Percentiles rank a stretch among this genome's conserved stretches.
phyloP scores from a whole-genome alignment of 2,113 vertebrate genomes.

The Zonotrichia leucophrys region DNA sequence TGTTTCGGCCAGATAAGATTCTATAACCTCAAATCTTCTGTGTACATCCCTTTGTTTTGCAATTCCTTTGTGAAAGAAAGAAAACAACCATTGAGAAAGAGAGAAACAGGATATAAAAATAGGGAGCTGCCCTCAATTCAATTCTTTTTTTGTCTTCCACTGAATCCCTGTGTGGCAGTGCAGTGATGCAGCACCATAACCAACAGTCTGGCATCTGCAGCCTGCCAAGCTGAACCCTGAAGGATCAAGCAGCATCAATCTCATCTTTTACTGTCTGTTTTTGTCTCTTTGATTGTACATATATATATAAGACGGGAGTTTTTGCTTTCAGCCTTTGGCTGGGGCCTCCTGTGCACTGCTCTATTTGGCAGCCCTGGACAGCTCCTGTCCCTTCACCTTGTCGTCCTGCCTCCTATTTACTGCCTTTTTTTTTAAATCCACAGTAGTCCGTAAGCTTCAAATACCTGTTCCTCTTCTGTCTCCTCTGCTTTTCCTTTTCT shows the following conservation, averaged over 20 bases:
- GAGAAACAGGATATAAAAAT: neutral
- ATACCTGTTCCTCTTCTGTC: neutral
- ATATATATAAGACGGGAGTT: neutral
- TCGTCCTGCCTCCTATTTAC: neutral
- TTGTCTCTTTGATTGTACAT: neutral
- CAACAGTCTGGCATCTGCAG: neutral
- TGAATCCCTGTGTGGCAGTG: neutral
- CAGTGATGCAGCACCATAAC: neutral
- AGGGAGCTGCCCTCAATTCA: neutral
- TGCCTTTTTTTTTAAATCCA: neutral
- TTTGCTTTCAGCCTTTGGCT: neutral
- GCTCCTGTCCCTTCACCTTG: neutral
- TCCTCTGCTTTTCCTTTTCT: neutral
- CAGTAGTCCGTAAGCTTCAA: neutral
- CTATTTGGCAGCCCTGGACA: neutral
- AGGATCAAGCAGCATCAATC: neutral
- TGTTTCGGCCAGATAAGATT: constrained; percentile 21
- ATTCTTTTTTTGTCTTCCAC: neutral
- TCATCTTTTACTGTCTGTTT: neutral
- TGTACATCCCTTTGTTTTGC: constrained; percentile 20
- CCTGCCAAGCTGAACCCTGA: neutral
- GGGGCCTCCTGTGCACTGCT: rapidly evolving
- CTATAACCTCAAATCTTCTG: neutral
- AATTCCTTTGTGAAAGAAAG: constrained; percentile 10
- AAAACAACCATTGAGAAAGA: constrained; percentile 14